Base-by-base conservation (phyloP, 2,113 vertebrate species). In the Dicaeum eximium region DNA sequence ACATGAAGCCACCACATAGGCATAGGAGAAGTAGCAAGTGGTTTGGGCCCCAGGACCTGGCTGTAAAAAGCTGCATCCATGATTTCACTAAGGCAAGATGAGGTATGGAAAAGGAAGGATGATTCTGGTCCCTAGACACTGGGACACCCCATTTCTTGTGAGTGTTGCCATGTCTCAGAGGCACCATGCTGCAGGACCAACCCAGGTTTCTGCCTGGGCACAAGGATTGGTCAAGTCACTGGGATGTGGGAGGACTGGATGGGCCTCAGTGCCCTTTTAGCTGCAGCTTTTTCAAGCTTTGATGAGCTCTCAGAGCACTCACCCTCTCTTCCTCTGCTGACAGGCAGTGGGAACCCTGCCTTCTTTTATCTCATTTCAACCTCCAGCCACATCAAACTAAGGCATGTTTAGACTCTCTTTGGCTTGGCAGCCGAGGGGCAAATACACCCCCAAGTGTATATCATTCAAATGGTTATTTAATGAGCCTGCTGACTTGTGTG, bases 151-250 rank as follows among this genome's bases (percentile, higher is more conserved):
- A 18, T 3, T 1, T 45, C 64, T 42, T 20, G 35, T 9, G 8
- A 62, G 12, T 0, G 0, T 4, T 50, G 19, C n/a, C 14, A 1
- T 1, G 3, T 14, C 42, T 48, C 47, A 65, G 51, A 77, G 44
- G 35, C 48, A 51, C 44, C 1, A 0, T 10, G 40, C 16, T n/a
- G 7, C 18, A 18, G 50, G 25, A 70, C 12, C 47, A 50, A 11
- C 5, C 11, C n/a, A 35, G 25, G 24, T 17, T 57, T 61, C 38
- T 67, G 42, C 50, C 38, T 23, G 50, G 60, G 24, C 54, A 57
- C 16, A 10, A 1, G 4, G n/a, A 23, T 0, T 3, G 3, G 6
- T 35, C 42, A n/a, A 18, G 35, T 9, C 15, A 8, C 0, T 0
- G 3, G 18, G 21, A 37, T 12, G 5, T 4, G 15, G 3, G 4